Percentiles rank a stretch among this genome's conserved stretches.
These are phyloP conservation scores for Nomada ruficornis DNA, from an alignment of 2,888 invertebrate species.

Conservation along the genomic window DNA sequence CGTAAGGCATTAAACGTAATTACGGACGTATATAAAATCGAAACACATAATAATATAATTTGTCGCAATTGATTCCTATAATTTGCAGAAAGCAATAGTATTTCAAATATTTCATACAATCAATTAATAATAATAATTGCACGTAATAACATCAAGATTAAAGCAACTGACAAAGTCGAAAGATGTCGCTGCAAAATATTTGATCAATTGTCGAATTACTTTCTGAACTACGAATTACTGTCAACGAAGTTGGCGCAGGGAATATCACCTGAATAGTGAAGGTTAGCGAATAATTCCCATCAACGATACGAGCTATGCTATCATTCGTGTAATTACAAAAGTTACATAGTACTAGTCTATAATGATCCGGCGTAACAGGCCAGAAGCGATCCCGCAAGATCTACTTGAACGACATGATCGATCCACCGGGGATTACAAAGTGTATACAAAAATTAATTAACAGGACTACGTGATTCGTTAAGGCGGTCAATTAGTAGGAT, in stretches of 20 bases:
- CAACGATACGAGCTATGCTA: background rate
- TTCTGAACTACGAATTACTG: too few species aligned
- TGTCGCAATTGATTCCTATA: too few species aligned
- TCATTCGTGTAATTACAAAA: conserved; percentile 21
- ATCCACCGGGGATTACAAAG: background rate
- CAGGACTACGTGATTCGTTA: conserved; percentile 5
- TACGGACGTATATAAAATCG: too few species aligned
- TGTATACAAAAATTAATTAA: conserved; percentile 15
- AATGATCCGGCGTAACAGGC: background rate
- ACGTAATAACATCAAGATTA: too few species aligned
- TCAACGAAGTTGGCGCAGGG: conserved; percentile 9
- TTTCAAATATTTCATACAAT: too few species aligned
- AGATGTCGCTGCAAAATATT: too few species aligned
- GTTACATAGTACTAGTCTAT: background rate
- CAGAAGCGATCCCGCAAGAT: background rate
- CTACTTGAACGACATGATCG: background rate
- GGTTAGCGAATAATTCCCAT: conserved; percentile 17
- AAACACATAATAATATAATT: too few species aligned
- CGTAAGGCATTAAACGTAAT: too few species aligned
- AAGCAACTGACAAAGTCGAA: too few species aligned
- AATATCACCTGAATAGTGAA: conserved; percentile 34
- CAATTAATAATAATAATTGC: too few species aligned
- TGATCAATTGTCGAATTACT: too few species aligned
- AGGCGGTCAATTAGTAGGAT: background rate
- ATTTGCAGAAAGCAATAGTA: too few species aligned